Evolutionary conservation across 1,140 invertebrate species (phyloP).

Genomic region (Drosophila willistoni): DNA sequence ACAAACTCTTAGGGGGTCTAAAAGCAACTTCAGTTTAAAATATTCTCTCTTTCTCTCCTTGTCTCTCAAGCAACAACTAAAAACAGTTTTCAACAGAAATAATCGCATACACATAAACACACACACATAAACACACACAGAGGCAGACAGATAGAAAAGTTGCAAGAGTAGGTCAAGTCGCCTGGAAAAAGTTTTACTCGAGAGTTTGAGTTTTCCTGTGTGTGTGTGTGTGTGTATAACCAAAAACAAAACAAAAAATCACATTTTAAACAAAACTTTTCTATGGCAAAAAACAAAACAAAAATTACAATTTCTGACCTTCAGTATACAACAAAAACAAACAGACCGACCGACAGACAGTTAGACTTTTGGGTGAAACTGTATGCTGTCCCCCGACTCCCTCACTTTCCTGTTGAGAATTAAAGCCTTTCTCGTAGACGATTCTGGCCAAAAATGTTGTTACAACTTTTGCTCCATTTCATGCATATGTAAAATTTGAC

Average conservation of each 20-base stretch:
- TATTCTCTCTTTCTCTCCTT: not conserved
- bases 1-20: not conserved
- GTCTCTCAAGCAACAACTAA: not conserved
- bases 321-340: constrained; percentile 26
- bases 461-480: constrained; percentile 72
- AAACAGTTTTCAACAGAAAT: constrained; percentile 37
- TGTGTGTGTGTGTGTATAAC: constrained; percentile 7
- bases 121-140: constrained; percentile 8
- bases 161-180: constrained; percentile 61
- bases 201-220: constrained; percentile 27
- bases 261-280: constrained; percentile 35
- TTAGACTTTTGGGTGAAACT: constrained; percentile 23
- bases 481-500: constrained; percentile 51
- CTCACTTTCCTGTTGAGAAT: constrained; percentile 12
- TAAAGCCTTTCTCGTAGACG: constrained; percentile 25
- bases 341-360: constrained; percentile 16
- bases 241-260: not conserved
- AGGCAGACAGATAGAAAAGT: constrained; percentile 11
- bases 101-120: constrained; percentile 27
- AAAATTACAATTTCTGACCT: constrained; percentile 45
- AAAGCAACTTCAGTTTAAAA: not conserved
- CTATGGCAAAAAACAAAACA: constrained; percentile 7
- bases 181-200: constrained; percentile 58
- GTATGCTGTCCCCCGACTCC: not conserved
- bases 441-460: constrained; percentile 54